Evolutionary conservation across 2,888 invertebrate species (phyloP).

Genomic region (Acanthacorydalis orientalis): DNA sequence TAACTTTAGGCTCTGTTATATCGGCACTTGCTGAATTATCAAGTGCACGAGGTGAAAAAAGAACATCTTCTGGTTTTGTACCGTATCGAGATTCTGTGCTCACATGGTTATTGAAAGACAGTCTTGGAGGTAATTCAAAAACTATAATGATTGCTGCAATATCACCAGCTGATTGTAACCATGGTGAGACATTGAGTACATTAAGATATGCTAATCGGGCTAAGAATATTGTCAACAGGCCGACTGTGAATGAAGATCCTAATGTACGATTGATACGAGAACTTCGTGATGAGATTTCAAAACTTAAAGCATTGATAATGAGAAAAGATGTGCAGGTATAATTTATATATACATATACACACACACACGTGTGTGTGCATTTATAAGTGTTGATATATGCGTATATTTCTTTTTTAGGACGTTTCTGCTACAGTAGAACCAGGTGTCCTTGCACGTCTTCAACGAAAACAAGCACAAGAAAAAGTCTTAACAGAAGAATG

Average conservation of each 20-base stretch:
- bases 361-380: too few relatives aligned
- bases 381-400: too few relatives aligned
- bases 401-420: conserved; percentile 17
- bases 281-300: conserved; percentile 68
- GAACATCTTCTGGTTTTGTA: conserved; percentile 43
- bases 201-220: conserved; percentile 77
- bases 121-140: conserved; percentile 77
- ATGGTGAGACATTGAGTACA: conserved; percentile 73
- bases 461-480: conserved; percentile 81
- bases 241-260: conserved; percentile 78
- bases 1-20: conserved; percentile 75
- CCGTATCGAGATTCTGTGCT: conserved; percentile 79
- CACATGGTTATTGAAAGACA: conserved; percentile 78
- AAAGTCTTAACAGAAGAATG: conserved; percentile 79
- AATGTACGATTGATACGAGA: conserved; percentile 78
- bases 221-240: conserved; percentile 82
- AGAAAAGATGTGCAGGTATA: conserved; percentile 50
- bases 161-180: conserved; percentile 57
- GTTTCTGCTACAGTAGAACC: conserved; percentile 37
- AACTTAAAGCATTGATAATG: conserved; percentile 56
- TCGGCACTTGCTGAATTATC: conserved; percentile 64
- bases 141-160: conserved; percentile 83
- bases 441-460: conserved; percentile 63
- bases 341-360: conserved; percentile 6
- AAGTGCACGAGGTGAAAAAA: conserved; percentile 20